phyloP scores from a whole-genome alignment of 2,113 vertebrate genomes.

The Hiodon alosoides region DNA sequence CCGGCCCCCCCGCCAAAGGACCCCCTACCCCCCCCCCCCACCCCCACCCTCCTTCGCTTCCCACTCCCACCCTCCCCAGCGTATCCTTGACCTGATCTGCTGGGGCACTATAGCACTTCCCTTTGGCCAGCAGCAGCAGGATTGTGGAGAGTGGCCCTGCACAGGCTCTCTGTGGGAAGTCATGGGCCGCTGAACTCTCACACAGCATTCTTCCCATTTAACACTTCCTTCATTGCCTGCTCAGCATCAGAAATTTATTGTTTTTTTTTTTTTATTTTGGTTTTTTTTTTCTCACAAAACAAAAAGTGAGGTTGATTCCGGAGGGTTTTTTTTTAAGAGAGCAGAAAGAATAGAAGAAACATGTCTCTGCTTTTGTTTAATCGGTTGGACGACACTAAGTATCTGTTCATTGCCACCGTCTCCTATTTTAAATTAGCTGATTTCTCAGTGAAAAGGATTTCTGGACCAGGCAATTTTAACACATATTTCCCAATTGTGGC shows the following conservation, averaged over 20 bases:
- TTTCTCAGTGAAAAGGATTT: neutral
- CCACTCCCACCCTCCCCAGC: constrained; percentile 17
- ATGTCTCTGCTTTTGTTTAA: constrained; percentile 5
- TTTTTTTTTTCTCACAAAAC: constrained; percentile 8
- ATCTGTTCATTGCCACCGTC: neutral
- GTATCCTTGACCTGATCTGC: constrained; percentile 64
- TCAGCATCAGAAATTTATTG: constrained; percentile 28
- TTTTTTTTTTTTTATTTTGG: neutral
- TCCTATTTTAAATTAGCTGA: neutral
- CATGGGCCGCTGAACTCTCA: constrained; percentile 62
- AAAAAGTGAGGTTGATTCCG: constrained; percentile 32
- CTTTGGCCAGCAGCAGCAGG: constrained; percentile 57
- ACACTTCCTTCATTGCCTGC: constrained; percentile 50
- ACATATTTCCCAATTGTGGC: no score
- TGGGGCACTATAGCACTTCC: constrained; percentile 61
- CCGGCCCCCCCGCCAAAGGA: neutral
- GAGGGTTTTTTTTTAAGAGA: constrained; percentile 24
- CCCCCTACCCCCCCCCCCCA: neutral
- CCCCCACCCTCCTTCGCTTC: constrained; percentile 25
- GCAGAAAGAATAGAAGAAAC: constrained; percentile 35
- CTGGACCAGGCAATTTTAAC: no score
- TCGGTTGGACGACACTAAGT: constrained; percentile 3
- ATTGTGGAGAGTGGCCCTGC: constrained; percentile 51
- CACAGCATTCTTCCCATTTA: constrained; percentile 56
- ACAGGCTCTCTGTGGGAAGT: constrained; percentile 66